These are phyloP conservation scores for Phyllostomus discolor DNA, from an alignment of 2,113 vertebrate genomes.

Conservation along the genomic window DNA sequence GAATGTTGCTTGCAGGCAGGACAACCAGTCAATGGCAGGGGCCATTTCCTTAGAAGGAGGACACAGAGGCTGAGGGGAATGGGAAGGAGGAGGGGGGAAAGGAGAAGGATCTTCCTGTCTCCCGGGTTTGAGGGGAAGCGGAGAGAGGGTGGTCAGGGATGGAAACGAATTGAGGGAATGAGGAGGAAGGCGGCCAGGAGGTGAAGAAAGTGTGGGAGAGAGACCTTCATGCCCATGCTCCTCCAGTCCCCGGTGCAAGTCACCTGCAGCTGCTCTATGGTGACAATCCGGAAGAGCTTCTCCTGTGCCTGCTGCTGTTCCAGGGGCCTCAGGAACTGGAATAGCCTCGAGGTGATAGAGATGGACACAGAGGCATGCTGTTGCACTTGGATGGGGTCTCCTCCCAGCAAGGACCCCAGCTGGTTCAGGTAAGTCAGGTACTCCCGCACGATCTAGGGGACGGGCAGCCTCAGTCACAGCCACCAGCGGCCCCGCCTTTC, in stretches of 20 bases:
- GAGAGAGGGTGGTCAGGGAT: too few species aligned
- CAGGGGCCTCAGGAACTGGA: slow-evolving; percentile 79
- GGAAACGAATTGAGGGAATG: not conserved
- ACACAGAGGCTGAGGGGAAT: not conserved
- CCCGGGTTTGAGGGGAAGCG: not conserved
- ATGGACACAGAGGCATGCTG: slow-evolving; percentile 80
- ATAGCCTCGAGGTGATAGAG: slow-evolving; percentile 87
- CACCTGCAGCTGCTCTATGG: slow-evolving; percentile 89
- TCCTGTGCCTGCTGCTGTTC: slow-evolving; percentile 76
- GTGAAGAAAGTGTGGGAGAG: not conserved
- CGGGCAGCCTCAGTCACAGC: not conserved
- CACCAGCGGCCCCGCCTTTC: not conserved
- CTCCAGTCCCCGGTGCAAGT: not conserved
- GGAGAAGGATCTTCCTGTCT: not conserved
- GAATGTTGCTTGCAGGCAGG: slow-evolving; percentile 86
- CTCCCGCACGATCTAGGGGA: slow-evolving; percentile 80
- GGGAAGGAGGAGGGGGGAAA: not conserved
- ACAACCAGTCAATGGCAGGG: slow-evolving; percentile 90
- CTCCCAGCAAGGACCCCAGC: slow-evolving; percentile 83
- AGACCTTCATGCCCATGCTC: not conserved
- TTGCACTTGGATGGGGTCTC: slow-evolving; percentile 44
- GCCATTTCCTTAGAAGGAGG: slow-evolving; percentile 81
- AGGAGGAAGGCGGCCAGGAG: not conserved
- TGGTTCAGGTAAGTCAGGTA: slow-evolving; percentile 82
- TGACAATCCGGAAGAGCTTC: slow-evolving; percentile 83